phyloP scores from a whole-genome alignment of 1,140 invertebrate genomes.

The Choristoneura fumiferana region DNA sequence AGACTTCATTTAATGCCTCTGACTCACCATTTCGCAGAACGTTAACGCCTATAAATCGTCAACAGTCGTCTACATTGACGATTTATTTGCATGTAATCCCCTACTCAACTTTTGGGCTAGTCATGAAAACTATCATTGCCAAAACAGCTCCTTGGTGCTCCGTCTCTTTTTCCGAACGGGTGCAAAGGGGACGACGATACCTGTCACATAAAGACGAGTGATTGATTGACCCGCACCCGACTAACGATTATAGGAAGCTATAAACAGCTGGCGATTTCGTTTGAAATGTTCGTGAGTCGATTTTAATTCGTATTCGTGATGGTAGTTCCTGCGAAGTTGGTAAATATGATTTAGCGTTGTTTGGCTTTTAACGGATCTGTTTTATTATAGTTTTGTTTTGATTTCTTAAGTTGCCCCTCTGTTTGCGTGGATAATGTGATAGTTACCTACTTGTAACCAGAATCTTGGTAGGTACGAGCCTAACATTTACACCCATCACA shows the following conservation, averaged over 20 bases:
- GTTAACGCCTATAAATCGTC: not conserved
- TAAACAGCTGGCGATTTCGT: slow-evolving; percentile 68
- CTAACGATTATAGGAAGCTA: slow-evolving; percentile 69
- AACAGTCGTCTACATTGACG: not conserved
- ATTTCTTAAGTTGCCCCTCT: no score
- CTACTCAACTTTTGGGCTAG: slow-evolving; percentile 9
- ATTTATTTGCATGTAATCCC: slow-evolving; percentile 15
- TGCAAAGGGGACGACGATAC: slow-evolving; percentile 46
- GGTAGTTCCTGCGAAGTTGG: slow-evolving; percentile 2
- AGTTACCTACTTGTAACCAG: slow-evolving; percentile 33
- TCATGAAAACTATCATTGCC: slow-evolving; percentile 15
- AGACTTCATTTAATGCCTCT: slow-evolving; percentile 1
- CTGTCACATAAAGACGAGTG: slow-evolving; percentile 71
- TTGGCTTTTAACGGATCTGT: no score
- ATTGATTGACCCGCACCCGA: slow-evolving; percentile 71
- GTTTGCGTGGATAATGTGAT: no score
- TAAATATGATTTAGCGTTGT: slow-evolving; percentile 24
- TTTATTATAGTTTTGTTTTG: not conserved
- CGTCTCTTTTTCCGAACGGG: slow-evolving; percentile 21
- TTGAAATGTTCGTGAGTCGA: slow-evolving; percentile 27
- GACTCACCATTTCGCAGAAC: slow-evolving; percentile 7
- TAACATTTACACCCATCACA: slow-evolving; percentile 24
- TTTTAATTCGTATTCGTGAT: slow-evolving; percentile 14
- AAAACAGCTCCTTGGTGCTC: not conserved
- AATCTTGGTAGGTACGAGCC: slow-evolving; percentile 27